Base-by-base conservation (phyloP, 2,797 vertebrate genomes). In the Kryptolebias ocellatus region DNA sequence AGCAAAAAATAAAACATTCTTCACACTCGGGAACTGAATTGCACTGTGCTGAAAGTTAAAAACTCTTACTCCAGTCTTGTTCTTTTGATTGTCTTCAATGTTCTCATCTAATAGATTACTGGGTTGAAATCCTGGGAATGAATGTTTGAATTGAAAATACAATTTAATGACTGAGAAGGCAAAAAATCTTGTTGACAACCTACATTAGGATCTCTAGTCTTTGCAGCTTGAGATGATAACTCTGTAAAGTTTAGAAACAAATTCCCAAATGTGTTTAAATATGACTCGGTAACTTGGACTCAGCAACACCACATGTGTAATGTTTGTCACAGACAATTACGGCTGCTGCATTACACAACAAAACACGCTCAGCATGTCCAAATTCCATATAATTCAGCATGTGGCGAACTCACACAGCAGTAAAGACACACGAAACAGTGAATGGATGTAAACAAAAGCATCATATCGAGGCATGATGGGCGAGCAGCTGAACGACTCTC, bases 401-500 rank as follows among this genome's bases (percentile, higher is more conserved):
- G 88, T 88, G 52, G 34, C 64, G 73, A 71, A 84, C 52, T 67
- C 69, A 63, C 80, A 81, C 70, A 79, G 62, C 78, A 69, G 74
- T 68, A 83, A 72, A 72, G 72, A 78, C 75, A 72, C 73, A 84
- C 55, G 59, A 67, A 78, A 83, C 83, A 81, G 71, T 78, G 67
- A 85, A 80, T 79, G 70, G 83, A 83, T 81, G 74, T 81, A 78
- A 90, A 85, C 77, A 68, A 72, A 59, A 70, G 44, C 46, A 50
- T 67, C 75, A 75, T 76, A 87, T 83, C 44, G 45, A 80, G 76
- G 79, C 78, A 77, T 86, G 79, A 79, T 64, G 70, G 68, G 62
- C 18, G 72, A 76, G 73, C 88, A 92, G 90, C 90, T 91, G 90
- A 88, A 77, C 34, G 55, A 76, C 70, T 79, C 66, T 82, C 53